Conservation (phyloP, 1,140 invertebrate species). For the Geopemphigus sp. region DNA sequence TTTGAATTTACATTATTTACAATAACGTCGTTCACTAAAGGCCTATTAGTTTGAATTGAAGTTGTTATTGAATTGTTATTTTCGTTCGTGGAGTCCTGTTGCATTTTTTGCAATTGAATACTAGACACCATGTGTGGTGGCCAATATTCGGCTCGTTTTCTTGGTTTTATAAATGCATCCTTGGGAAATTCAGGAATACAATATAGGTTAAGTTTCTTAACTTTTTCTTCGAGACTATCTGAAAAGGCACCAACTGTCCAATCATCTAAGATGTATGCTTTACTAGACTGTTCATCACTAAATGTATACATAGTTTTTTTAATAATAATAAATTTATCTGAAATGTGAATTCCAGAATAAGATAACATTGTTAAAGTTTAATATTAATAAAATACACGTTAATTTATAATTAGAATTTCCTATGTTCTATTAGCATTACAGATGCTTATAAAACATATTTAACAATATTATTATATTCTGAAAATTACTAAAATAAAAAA, state of each 20-base stretch:
- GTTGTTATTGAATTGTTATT: constrained; percentile 36
- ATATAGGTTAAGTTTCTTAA: constrained; percentile 34
- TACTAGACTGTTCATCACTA: constrained; percentile 36
- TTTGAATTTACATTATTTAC: constrained; percentile 59
- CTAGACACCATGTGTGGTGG: constrained; percentile 30
- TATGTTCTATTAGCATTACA: not conserved
- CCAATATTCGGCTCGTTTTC: constrained; percentile 49
- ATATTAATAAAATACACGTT: too few relatives aligned
- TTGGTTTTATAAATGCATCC: constrained; percentile 54
- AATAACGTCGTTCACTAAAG: constrained; percentile 52
- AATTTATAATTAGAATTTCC: too few relatives aligned
- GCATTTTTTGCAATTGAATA: constrained; percentile 39
- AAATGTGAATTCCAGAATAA: not conserved
- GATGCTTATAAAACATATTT: not conserved
- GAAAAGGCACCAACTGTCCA: constrained; percentile 47
- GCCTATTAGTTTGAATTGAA: not conserved
- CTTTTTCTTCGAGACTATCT: constrained; percentile 38
- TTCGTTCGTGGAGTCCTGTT: constrained; percentile 46
- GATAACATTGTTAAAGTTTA: not conserved
- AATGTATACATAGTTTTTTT: not conserved
- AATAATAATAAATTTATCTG: not conserved
- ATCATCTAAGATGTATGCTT: constrained; percentile 10
- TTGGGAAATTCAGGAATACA: constrained; percentile 43
- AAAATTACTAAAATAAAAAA: constrained; percentile 52
- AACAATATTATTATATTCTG: not conserved